Evolutionary conservation across 2,113 vertebrate species (phyloP).

Genomic region (Brienomyrus brachyistius): DNA sequence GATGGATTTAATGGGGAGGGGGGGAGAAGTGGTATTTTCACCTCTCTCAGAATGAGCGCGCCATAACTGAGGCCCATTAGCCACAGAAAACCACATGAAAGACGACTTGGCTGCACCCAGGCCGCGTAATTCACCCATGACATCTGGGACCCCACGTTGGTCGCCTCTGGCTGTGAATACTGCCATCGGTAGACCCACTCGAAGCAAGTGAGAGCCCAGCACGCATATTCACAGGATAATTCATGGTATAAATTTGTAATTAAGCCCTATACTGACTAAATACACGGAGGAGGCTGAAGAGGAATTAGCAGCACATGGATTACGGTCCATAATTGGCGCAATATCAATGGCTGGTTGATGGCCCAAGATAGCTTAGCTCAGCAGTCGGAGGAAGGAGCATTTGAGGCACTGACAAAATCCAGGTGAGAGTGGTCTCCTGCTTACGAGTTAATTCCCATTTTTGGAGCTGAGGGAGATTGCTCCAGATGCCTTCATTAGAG

Average conservation of each 20-base stretch:
- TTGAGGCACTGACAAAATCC: not conserved
- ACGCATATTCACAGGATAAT: not conserved
- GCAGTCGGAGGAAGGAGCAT: not conserved
- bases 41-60: not conserved
- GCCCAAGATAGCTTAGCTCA: slow-evolving; percentile 4
- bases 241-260: slow-evolving; percentile 2
- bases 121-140: not conserved
- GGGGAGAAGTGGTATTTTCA: not conserved
- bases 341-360: not conserved
- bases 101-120: not conserved
- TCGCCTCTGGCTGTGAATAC: not conserved
- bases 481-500: not conserved
- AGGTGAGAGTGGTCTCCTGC: not conserved
- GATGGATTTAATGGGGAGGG: not conserved
- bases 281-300: not conserved
- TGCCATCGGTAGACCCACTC: not conserved
- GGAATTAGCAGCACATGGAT: not conserved
- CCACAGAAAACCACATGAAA: not conserved
- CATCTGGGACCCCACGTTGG: not conserved
- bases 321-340: not conserved
- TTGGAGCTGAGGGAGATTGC: not conserved
- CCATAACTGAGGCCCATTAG: not conserved
- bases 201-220: not conserved
- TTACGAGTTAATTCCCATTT: not conserved
- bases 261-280: not conserved